These are phyloP conservation scores for Molorchus minor DNA, from an alignment of 2,888 invertebrate species.

Conservation along the genomic window DNA sequence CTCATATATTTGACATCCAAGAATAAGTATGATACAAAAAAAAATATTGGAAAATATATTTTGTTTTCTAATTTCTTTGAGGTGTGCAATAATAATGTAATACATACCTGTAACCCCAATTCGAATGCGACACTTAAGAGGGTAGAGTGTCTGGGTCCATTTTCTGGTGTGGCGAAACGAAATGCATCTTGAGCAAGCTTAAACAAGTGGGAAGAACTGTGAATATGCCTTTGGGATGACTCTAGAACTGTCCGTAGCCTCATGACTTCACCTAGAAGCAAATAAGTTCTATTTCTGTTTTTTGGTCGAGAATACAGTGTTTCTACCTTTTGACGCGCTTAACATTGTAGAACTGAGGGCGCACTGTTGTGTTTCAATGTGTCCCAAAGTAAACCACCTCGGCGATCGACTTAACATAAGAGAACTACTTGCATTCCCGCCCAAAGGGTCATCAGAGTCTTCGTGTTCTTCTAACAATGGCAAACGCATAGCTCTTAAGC, in stretches of 20 bases:
- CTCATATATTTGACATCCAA: too few relatives aligned
- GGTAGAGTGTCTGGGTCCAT: slow-evolving; percentile 79
- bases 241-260: slow-evolving; percentile 79
- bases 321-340: slow-evolving; percentile 74
- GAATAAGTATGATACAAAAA: too few relatives aligned
- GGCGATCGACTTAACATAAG: slow-evolving; percentile 71
- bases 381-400: slow-evolving; percentile 82
- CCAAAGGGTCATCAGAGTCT: slow-evolving; percentile 70
- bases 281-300: too few relatives aligned
- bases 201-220: slow-evolving; percentile 85
- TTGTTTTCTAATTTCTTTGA: too few relatives aligned
- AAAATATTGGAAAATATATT: too few relatives aligned
- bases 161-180: slow-evolving; percentile 82
- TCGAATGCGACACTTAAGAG: slow-evolving; percentile 84
- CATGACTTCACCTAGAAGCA: slow-evolving; percentile 67
- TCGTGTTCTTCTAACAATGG: slow-evolving; percentile 79
- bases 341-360: slow-evolving; percentile 80
- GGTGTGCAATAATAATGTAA: too few relatives aligned
- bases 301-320: too few relatives aligned
- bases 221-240: slow-evolving; percentile 82
- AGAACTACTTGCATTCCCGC: slow-evolving; percentile 60
- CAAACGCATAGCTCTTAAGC: slow-evolving; percentile 79
- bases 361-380: slow-evolving; percentile 84
- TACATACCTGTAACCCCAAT: slow-evolving; percentile 75
- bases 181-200: slow-evolving; percentile 86